phyloP scores from a whole-genome alignment of 2,888 invertebrate genomes.

The Heteropelma amictum region DNA sequence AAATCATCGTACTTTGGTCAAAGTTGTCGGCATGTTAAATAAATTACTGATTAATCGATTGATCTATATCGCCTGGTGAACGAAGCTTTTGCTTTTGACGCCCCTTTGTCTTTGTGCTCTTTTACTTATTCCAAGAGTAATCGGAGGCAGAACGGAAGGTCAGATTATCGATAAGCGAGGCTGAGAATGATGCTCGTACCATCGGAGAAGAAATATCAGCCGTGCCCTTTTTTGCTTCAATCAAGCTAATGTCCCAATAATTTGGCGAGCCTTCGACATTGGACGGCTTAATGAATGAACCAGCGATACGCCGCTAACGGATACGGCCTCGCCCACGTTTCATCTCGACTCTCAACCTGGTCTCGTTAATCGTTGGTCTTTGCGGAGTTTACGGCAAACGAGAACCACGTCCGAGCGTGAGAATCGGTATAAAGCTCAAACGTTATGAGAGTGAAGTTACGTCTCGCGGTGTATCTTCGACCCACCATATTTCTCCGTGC shows the following conservation, averaged over 20 bases:
- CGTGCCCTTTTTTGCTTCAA: constrained; percentile 74
- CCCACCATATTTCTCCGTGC: constrained; percentile 43
- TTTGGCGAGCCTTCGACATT: constrained; percentile 69
- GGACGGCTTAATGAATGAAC: constrained; percentile 69
- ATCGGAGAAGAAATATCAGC: constrained; percentile 59
- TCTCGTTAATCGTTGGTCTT: constrained; percentile 1
- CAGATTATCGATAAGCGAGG: constrained; percentile 34
- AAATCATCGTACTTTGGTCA: constrained; percentile 22
- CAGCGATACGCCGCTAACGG: constrained; percentile 53
- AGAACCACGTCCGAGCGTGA: too few relatives aligned
- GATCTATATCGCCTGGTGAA: too few relatives aligned
- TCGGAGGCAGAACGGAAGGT: constrained; percentile 33
- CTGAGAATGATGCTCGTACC: neutral
- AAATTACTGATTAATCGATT: too few relatives aligned
- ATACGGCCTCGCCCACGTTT: constrained; percentile 68
- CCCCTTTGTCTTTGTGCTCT: neutral
- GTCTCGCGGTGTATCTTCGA: too few relatives aligned
- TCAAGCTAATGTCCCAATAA: constrained; percentile 77
- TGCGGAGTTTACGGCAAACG: neutral
- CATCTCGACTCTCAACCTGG: constrained; percentile 1
- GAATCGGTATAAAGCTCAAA: neutral
- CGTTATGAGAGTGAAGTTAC: too few relatives aligned
- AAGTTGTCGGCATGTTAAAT: too few relatives aligned
- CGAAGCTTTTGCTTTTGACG: neutral
- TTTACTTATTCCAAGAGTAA: neutral